Percentiles rank a stretch among this genome's conserved stretches.
These are phyloP conservation scores for Cryptocheilus praepositus DNA, from an alignment of 2,888 invertebrate genomes.

Conservation along the genomic window DNA sequence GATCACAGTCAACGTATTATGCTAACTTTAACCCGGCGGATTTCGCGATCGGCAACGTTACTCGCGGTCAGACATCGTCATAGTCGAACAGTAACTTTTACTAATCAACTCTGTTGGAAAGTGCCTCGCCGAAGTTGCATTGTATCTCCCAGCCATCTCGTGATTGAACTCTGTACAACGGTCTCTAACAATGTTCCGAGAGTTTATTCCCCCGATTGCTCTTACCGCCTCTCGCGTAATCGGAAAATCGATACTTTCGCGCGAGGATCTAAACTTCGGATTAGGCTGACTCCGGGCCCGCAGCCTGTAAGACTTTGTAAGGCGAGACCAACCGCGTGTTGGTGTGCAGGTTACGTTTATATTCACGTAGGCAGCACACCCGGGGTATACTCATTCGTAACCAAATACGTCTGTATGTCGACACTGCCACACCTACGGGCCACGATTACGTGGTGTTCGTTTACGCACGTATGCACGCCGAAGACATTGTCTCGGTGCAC, in stretches of 20 bases:
- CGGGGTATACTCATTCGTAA: conserved; percentile 61
- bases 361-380: conserved; percentile 51
- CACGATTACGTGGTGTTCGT: conserved; percentile 17
- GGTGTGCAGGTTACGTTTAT: conserved; percentile 35
- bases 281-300: background rate
- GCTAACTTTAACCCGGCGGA: no score
- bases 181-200: no score
- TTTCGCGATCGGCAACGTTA: no score
- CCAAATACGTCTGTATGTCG: conserved; percentile 67
- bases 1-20: no score
- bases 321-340: conserved; percentile 24
- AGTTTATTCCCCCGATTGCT: no score
- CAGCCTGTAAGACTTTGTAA: background rate
- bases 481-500: conserved; percentile 19
- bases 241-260: background rate
- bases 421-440: conserved; percentile 50
- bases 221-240: background rate
- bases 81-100: no score
- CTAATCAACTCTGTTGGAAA: no score
- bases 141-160: no score
- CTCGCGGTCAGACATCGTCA: no score
- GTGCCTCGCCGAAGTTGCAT: no score
- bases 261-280: background rate
- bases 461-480: conserved; percentile 15
- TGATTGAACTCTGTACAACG: no score